These are phyloP conservation scores for Papilio elwesi DNA, from an alignment of 2,888 invertebrate species.

Conservation along the genomic window DNA sequence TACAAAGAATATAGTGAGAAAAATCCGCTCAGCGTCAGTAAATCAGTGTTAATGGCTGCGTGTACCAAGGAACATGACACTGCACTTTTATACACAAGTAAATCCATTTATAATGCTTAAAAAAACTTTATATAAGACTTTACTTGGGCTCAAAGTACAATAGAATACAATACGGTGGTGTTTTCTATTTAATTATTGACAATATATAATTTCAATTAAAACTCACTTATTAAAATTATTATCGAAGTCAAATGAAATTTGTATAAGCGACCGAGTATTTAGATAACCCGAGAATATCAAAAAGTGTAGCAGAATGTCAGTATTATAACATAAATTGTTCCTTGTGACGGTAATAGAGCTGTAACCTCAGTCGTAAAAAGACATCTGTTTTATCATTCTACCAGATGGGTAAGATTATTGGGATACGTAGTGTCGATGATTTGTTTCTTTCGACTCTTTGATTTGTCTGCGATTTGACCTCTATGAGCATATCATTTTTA, in stretches of 20 bases:
- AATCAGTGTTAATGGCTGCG: slow-evolving; percentile 34
- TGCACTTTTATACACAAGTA: slow-evolving; percentile 30
- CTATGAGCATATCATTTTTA: too few species aligned
- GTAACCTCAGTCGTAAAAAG: slow-evolving; percentile 29
- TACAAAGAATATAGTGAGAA: slow-evolving; percentile 26
- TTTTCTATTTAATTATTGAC: too few species aligned
- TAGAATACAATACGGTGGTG: neutral
- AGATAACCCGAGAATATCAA: neutral
- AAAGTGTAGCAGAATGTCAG: neutral
- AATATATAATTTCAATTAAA: neutral
- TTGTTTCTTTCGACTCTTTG: neutral
- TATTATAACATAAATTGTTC: slow-evolving; percentile 1
- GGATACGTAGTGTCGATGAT: slow-evolving; percentile 12
- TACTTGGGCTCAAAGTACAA: slow-evolving; percentile 1
- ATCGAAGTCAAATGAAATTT: neutral
- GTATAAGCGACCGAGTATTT: neutral
- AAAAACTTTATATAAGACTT: neutral
- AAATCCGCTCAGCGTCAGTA: slow-evolving; percentile 33
- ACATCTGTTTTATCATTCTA: slow-evolving; percentile 35
- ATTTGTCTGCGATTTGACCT: neutral
- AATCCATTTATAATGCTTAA: slow-evolving; percentile 31
- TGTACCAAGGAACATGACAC: slow-evolving; percentile 34
- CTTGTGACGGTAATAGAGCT: slow-evolving; percentile 11
- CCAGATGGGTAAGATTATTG: slow-evolving; percentile 27
- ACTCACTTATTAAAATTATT: neutral